Percentiles rank a stretch among this genome's conserved stretches.
phyloP scores from a whole-genome alignment of 64 coral and sea anemone genomes.

The Astreopora myriophthalma region DNA sequence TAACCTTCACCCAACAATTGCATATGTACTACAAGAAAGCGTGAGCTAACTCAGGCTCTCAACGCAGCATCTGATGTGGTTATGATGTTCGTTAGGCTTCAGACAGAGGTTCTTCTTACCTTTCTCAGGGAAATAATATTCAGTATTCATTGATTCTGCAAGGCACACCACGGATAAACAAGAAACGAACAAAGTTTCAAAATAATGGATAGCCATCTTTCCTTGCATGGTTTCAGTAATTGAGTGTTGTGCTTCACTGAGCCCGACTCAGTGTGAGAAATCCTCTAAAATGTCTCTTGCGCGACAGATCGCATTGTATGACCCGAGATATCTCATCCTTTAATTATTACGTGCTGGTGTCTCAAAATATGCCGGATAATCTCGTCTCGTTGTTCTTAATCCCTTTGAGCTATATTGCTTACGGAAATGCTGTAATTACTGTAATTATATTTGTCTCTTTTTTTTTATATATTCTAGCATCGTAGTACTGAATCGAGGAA shows the following conservation, averaged over 20 bases:
- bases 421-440: neutral
- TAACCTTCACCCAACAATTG: no score
- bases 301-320: neutral
- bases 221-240: no score
- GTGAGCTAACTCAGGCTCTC: no score
- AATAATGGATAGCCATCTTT: neutral
- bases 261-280: no score
- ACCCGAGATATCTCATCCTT: neutral
- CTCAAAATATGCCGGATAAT: no score
- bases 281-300: neutral
- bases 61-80: no score
- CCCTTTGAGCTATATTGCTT: conserved; percentile 5
- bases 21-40: no score
- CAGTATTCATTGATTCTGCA: no score
- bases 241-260: no score
- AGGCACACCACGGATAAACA: neutral
- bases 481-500: no score
- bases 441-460: no score
- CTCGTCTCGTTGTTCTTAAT: neutral
- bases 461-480: no score
- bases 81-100: neutral
- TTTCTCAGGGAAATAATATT: neutral
- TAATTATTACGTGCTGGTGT: neutral
- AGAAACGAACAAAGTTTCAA: neutral
- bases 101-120: neutral